Conservation (phyloP, 2,888 invertebrate species). For the Drepanosiphum platanoidis region DNA sequence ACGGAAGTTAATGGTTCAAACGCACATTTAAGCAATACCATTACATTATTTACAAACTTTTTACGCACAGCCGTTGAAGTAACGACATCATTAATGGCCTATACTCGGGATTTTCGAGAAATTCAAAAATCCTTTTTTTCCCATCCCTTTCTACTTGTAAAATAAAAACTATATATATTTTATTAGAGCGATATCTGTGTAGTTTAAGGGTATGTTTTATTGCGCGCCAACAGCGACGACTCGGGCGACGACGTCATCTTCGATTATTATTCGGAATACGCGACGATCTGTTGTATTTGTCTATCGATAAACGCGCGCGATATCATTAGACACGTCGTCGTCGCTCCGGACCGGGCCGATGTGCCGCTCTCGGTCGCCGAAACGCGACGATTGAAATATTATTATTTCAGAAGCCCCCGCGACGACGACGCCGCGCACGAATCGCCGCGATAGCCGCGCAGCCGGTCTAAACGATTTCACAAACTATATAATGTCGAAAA, state of each 20-base stretch:
- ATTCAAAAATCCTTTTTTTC: conserved; percentile 41
- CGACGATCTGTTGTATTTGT: neutral
- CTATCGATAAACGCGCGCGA: neutral
- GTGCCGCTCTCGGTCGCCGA: neutral
- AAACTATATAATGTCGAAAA: neutral
- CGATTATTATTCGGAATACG: neutral
- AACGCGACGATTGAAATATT: neutral
- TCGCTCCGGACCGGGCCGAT: neutral
- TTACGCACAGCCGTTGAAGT: conserved; percentile 43
- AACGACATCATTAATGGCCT: conserved; percentile 55
- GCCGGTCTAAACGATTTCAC: neutral
- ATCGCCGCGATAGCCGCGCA: too few species aligned
- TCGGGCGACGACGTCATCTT: neutral
- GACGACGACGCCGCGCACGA: too few species aligned
- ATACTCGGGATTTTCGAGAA: conserved; percentile 32
- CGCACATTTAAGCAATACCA: conserved; percentile 49
- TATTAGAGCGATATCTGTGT: conserved; percentile 20
- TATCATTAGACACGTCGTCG: neutral
- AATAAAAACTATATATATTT: conserved; percentile 30
- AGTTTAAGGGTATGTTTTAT: conserved; percentile 16
- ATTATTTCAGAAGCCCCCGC: neutral
- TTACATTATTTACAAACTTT: conserved; percentile 59
- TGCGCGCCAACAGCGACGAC: neutral
- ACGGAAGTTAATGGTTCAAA: conserved; percentile 50
- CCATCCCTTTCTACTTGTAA: conserved; percentile 9